phyloP scores from a whole-genome alignment of 92 coral and sea anemone species.

The Virgularia gustaviana region DNA sequence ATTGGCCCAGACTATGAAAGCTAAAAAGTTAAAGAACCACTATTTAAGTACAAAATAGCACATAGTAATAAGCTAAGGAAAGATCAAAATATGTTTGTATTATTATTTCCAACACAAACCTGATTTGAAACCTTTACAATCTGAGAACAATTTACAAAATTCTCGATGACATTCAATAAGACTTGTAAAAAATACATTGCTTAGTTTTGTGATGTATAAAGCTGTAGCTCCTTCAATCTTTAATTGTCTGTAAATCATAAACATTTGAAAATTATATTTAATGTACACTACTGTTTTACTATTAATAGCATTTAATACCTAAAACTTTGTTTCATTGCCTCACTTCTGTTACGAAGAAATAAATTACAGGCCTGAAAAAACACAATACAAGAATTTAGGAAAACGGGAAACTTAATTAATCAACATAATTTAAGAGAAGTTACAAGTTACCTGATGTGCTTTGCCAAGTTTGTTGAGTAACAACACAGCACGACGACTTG shows the following conservation, averaged over 20 bases:
- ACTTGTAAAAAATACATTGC: slow-evolving; percentile 86
- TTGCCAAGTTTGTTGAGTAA: slow-evolving; percentile 83
- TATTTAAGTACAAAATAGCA: too few species aligned
- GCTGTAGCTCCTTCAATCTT: slow-evolving; percentile 98
- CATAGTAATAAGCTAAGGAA: not conserved
- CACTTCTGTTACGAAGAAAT: slow-evolving; percentile 89
- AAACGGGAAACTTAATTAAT: not conserved
- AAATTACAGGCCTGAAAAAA: slow-evolving; percentile 78
- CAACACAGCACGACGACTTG: slow-evolving; percentile 84
- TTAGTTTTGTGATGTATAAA: slow-evolving; percentile 83
- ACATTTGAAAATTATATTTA: not conserved
- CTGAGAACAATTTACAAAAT: slow-evolving; percentile 77
- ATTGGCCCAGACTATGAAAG: slow-evolving; percentile 94
- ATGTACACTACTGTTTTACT: not conserved
- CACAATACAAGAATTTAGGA: too few species aligned
- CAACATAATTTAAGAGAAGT: not conserved
- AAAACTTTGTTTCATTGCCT: slow-evolving; percentile 89
- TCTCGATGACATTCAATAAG: slow-evolving; percentile 88
- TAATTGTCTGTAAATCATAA: slow-evolving; percentile 56
- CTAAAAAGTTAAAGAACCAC: slow-evolving; percentile 56
- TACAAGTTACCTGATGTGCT: slow-evolving; percentile 73
- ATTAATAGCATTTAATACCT: slow-evolving; percentile 52
- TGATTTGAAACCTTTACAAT: slow-evolving; percentile 85
- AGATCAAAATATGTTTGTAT: not conserved
- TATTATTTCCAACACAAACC: slow-evolving; percentile 48